phyloP scores from a whole-genome alignment of 2,888 invertebrate genomes.

The Helobdella robusta region DNA sequence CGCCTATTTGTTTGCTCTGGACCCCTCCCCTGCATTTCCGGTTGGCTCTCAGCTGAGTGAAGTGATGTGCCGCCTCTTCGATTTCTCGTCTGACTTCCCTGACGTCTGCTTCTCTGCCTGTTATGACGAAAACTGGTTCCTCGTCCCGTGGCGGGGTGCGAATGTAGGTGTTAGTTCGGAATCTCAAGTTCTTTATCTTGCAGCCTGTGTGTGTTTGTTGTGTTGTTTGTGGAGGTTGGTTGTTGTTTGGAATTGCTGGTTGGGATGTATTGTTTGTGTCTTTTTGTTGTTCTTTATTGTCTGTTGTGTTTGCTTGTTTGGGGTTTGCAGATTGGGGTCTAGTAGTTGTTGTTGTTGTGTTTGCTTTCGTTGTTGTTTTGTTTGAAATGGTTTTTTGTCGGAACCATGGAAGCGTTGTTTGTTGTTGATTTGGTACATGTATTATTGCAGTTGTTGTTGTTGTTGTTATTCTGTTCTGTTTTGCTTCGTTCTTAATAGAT shows the following conservation, averaged over 20 bases:
- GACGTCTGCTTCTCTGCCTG: conserved; percentile 6
- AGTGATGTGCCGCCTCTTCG: not conserved
- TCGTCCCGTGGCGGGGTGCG: conserved; percentile 7
- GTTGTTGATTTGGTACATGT: not conserved
- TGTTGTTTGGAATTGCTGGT: too few species aligned
- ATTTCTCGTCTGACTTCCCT: not conserved
- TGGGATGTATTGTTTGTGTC: not conserved
- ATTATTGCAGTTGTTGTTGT: not conserved
- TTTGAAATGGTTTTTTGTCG: not conserved
- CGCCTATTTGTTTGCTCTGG: too few species aligned
- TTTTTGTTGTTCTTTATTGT: not conserved
- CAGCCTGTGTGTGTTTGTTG: too few species aligned
- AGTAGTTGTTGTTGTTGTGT: not conserved
- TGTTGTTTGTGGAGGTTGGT: too few species aligned
- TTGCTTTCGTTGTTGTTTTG: not conserved
- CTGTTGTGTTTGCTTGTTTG: not conserved
- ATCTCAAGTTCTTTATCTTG: conserved; percentile 19
- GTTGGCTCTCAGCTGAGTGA: conserved; percentile 1
- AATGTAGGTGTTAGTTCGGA: conserved; percentile 17
- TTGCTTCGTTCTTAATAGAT: too few species aligned
- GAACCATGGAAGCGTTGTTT: not conserved
- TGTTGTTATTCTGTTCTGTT: not conserved
- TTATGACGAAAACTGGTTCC: conserved; percentile 10
- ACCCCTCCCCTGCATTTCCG: too few species aligned
- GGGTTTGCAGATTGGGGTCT: not conserved